Evolutionary conservation across 2,113 vertebrate genomes (phyloP), one percentile per base, ranked within the genome.

Genomic region (Oryzias curvinotus): DNA sequence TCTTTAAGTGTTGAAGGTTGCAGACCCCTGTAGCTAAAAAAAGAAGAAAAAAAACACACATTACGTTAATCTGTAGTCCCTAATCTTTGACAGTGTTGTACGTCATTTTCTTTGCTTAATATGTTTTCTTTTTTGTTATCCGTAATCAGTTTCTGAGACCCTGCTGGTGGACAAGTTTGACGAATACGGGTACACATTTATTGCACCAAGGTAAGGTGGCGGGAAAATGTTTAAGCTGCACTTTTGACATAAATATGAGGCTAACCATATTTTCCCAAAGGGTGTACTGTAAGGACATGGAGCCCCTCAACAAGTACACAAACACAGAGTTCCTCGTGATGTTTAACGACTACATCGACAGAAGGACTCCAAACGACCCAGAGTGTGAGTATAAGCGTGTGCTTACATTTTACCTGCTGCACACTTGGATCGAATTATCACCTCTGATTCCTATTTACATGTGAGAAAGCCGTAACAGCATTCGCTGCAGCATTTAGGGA

Each of bases 281-380:
- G 87, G 88, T 94, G 74, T 99, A 98, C 82, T 99, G 97, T 82
- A 93, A 53, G 41, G 94, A 97, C 65, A 78, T 98, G 69, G 95
- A 93, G 80, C 89, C 90, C 53, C 91, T 93, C 14, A 91, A 92
- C 62, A 95, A 84, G 76, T 56, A 87, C 42, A 60, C 59, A 36
- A 87, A 96, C 88, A 96, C 94, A 0, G 94, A 97, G 81, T 98
- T 98, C 89, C 94, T 99, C 58, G 89, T 92, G 75, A 94, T 95
- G 75, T 98, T 99, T 87, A 94, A 91, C 85, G 84, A 94, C 47
- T 94, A 96, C 90, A 96, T 98, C 72, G 95, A 98, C 84, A 91
- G 82, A 64, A 87, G 95, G 89, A 94, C 93, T 47, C 95, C 95
- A 73, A 95, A 90, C 85, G 87, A 93, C 61, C 87, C 93, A 1